Conservation (phyloP, 2,797 vertebrate genomes). For the Rallus crepitans region DNA sequence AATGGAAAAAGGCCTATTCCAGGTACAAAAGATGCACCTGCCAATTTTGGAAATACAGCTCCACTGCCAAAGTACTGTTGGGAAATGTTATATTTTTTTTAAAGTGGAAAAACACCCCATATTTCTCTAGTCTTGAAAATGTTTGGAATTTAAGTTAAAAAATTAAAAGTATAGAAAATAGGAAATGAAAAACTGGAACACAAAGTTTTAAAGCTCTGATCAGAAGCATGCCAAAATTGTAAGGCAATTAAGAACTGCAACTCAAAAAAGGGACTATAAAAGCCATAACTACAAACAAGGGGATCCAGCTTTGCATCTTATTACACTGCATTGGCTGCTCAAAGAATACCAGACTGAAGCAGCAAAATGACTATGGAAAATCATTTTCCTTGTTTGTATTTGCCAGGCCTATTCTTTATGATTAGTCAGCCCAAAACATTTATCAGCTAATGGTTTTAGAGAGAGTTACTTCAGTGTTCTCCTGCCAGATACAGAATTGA, state of each 20-base stretch:
- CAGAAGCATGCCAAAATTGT: background rate
- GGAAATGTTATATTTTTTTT: background rate
- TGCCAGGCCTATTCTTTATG: background rate
- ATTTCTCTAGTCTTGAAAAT: background rate
- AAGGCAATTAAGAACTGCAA: background rate
- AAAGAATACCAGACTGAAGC: background rate
- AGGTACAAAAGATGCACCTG: background rate
- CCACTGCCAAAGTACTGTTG: background rate
- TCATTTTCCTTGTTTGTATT: background rate
- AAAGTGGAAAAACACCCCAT: background rate
- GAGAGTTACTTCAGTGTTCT: background rate
- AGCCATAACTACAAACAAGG: background rate
- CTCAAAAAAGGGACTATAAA: background rate
- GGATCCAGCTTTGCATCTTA: background rate
- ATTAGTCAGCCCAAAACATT: background rate
- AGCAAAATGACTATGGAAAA: background rate
- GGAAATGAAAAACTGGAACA: background rate
- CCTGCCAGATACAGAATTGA: background rate
- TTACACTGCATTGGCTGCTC: background rate
- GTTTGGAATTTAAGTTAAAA: background rate
- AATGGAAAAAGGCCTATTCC: background rate
- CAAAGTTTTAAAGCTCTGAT: background rate
- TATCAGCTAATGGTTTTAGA: background rate
- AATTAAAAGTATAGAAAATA: background rate
- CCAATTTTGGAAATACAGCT: background rate